Conservation (phyloP, 2,888 invertebrate genomes). For the Lamellibrachia columna region DNA sequence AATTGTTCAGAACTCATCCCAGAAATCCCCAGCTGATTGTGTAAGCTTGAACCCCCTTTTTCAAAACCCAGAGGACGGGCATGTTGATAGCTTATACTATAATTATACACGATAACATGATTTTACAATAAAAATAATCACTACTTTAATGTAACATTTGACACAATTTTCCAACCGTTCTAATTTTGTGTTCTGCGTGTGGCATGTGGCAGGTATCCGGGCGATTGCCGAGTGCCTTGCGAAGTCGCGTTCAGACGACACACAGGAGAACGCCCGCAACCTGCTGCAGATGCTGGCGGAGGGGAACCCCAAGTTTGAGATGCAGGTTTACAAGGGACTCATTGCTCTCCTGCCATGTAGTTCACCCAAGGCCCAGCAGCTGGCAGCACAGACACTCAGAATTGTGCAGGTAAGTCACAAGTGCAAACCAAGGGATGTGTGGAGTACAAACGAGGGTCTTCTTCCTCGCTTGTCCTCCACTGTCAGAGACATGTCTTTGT, state of each 20-base stretch:
- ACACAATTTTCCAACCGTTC: neutral
- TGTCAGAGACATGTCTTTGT: no score
- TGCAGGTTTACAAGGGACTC: constrained; percentile 65
- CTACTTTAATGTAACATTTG: neutral
- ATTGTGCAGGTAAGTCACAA: constrained; percentile 52
- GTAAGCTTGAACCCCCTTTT: no score
- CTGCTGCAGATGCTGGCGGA: constrained; percentile 62
- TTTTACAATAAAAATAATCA: no score
- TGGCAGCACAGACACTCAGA: constrained; percentile 63
- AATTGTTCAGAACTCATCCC: no score
- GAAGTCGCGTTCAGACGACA: constrained; percentile 63
- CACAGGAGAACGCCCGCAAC: constrained; percentile 62
- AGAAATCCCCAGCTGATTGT: no score
- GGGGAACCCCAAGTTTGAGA: constrained; percentile 64
- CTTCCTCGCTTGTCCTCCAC: no score
- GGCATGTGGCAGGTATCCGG: constrained; percentile 56
- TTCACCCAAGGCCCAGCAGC: constrained; percentile 66
- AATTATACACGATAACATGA: no score
- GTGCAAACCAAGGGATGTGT: neutral
- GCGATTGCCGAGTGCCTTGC: constrained; percentile 66
- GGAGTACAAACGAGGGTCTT: neutral
- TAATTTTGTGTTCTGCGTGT: neutral
- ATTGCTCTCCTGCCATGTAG: constrained; percentile 66
- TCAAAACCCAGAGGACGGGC: no score
- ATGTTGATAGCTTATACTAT: no score